A percentile compares a stretch with the other conserved stretches of the same genome.
Conservation (phyloP, 1,140 invertebrate species). For the Philaenus spumarius region DNA sequence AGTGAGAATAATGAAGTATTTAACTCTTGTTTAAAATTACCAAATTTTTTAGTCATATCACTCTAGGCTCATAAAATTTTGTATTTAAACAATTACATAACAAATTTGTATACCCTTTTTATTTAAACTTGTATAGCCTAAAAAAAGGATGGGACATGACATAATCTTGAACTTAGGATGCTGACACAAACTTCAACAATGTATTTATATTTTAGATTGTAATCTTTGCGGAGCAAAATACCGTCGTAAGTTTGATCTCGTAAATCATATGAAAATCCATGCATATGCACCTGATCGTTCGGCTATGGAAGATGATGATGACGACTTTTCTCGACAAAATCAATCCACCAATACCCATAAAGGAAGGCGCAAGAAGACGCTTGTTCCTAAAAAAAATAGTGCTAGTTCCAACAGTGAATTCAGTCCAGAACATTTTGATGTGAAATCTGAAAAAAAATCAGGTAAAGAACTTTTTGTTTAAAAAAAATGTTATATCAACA, state of each 20-base stretch:
- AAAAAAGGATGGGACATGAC: no score
- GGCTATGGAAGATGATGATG: slow-evolving; percentile 39
- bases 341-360: slow-evolving; percentile 27
- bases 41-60: no score
- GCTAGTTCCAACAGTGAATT: slow-evolving; percentile 31
- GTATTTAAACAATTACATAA: no score
- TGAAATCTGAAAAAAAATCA: slow-evolving; percentile 7
- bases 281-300: slow-evolving; percentile 54
- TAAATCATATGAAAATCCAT: slow-evolving; percentile 75
- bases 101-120: no score
- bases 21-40: no score
- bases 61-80: no score
- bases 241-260: slow-evolving; percentile 65
- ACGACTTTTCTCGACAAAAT: slow-evolving; percentile 34
- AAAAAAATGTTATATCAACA: no score
- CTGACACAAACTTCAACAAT: no score
- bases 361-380: slow-evolving; percentile 41
- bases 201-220: slow-evolving; percentile 41
- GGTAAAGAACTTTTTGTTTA: not conserved
- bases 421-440: not conserved
- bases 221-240: slow-evolving; percentile 72
- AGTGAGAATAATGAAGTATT: no score
- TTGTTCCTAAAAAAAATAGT: slow-evolving; percentile 39
- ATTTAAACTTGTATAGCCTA: no score
- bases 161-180: no score